Evolutionary conservation across 2,797 vertebrate species (phyloP).

Genomic region (Alcedo quadribrachys): DNA sequence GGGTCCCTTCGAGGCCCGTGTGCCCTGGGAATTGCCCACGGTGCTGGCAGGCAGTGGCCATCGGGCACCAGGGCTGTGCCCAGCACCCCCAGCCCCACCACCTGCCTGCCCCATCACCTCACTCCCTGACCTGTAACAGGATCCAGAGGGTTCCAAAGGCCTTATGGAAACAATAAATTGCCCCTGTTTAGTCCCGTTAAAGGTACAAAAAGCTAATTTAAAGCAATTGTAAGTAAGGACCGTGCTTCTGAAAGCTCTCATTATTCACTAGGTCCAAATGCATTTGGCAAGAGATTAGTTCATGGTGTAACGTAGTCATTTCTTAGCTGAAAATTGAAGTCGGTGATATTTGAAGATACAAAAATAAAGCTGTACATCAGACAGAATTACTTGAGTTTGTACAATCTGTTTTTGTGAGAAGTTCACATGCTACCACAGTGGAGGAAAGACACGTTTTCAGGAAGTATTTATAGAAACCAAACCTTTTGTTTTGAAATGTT

Average conservation of each 20-base stretch:
- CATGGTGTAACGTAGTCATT: not conserved
- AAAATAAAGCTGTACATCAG: not conserved
- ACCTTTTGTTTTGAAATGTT: too few species aligned
- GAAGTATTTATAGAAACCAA: not conserved
- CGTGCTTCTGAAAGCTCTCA: accelerated
- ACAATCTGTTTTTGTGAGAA: not conserved
- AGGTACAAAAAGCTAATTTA: not conserved
- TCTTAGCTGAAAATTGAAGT: not conserved
- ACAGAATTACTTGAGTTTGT: not conserved
- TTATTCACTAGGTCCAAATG: not conserved
- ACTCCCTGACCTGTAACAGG: not conserved
- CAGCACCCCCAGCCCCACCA: accelerated
- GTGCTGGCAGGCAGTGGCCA: not conserved
- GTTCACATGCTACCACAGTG: not conserved
- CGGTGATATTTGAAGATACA: not conserved
- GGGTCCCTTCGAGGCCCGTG: accelerated
- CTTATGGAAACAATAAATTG: not conserved
- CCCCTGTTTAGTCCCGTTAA: not conserved
- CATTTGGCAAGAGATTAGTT: not conserved
- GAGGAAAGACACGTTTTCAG: not conserved
- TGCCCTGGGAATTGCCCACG: not conserved
- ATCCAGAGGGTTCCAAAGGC: not conserved
- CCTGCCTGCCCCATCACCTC: not conserved
- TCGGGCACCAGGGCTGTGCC: not conserved
- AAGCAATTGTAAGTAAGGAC: not conserved